phyloP scores from a whole-genome alignment of 2,797 vertebrate species.

The Gastrophryne carolinensis region DNA sequence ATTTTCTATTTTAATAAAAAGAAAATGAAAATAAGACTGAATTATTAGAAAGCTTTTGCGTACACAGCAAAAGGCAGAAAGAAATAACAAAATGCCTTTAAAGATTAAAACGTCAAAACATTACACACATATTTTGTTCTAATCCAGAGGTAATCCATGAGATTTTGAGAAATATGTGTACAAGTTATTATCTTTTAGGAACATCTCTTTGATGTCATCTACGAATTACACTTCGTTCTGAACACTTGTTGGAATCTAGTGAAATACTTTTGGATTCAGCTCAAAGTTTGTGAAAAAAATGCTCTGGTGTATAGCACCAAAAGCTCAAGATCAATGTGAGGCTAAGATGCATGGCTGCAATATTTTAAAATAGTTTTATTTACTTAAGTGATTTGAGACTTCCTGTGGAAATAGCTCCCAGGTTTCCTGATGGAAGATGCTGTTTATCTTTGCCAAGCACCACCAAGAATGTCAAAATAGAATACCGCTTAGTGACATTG shows the following conservation, averaged over 20 bases:
- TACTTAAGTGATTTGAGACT: constrained; percentile 99
- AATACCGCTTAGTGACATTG: constrained; percentile 82
- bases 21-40: no score
- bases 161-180: constrained; percentile 49
- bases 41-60: no score
- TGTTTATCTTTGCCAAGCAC: constrained; percentile 99
- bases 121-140: background rate
- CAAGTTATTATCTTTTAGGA: constrained; percentile 50
- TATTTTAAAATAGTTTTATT: constrained; percentile 82
- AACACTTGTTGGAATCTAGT: constrained; percentile 35
- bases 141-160: constrained; percentile 16
- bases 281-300: background rate
- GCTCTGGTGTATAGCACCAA: constrained; percentile 67
- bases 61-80: no score
- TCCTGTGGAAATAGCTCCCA: constrained; percentile 97
- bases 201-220: constrained; percentile 53
- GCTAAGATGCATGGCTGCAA: constrained; percentile 69
- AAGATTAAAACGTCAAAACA: background rate
- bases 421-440: constrained; percentile 99
- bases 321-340: constrained; percentile 62
- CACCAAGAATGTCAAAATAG: constrained; percentile 98
- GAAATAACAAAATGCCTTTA: no score
- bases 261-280: constrained; percentile 11
- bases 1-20: no score
- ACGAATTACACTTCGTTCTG: constrained; percentile 42